Percentiles rank a stretch among this genome's conserved stretches.
These are phyloP conservation scores for Ceuthmochares aereus DNA, from an alignment of 2,113 vertebrate species.

Conservation along the genomic window DNA sequence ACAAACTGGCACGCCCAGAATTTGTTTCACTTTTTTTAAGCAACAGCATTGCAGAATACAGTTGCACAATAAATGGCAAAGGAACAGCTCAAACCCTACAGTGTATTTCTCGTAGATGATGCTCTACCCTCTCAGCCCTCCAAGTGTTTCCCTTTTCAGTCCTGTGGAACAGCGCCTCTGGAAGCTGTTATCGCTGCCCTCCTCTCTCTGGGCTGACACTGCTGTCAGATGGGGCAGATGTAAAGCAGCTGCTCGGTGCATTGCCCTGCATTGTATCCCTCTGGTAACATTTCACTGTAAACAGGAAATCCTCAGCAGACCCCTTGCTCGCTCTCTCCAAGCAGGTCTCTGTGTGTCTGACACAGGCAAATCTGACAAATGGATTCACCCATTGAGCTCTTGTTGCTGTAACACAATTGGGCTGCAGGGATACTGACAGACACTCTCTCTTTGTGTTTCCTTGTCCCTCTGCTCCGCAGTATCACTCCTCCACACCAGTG, in stretches of 20 bases:
- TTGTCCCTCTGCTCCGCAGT: background rate
- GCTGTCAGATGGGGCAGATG: background rate
- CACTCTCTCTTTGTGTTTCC: background rate
- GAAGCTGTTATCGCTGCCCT: background rate
- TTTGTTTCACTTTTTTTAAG: background rate
- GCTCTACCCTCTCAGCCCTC: background rate
- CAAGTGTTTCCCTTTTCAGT: background rate
- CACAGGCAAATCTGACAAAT: background rate
- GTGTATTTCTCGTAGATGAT: background rate
- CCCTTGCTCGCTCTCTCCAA: background rate
- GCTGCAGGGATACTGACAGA: rapidly evolving
- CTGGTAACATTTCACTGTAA: background rate
- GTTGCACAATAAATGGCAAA: background rate
- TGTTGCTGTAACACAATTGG: rapidly evolving
- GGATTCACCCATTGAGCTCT: background rate
- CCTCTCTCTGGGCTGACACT: background rate
- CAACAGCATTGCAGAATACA: background rate
- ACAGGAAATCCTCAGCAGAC: background rate
- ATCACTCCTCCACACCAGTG: background rate
- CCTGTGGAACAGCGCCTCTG: background rate
- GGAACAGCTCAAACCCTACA: rapidly evolving
- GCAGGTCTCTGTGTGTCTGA: background rate
- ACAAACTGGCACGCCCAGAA: background rate
- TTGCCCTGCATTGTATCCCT: background rate
- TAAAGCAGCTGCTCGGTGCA: slow-evolving; percentile 19